Percentiles rank a stretch among this genome's conserved stretches.
Evolutionary conservation across 2,888 invertebrate species (phyloP).

Genomic region (Hermaeophaga mercurialis): DNA sequence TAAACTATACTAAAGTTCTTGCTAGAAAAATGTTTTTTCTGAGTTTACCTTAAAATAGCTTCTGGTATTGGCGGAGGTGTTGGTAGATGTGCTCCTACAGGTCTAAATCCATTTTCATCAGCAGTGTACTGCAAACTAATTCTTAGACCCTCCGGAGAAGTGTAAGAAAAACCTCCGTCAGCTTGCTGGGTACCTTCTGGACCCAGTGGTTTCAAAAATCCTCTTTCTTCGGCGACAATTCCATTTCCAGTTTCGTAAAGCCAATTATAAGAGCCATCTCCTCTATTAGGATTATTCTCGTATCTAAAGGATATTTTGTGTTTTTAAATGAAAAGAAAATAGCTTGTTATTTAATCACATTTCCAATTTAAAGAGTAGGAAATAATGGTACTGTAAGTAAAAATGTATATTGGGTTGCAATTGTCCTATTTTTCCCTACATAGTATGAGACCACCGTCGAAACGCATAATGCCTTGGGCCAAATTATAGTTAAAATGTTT

Average conservation of each 20-base stretch:
- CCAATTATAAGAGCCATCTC: slow-evolving; percentile 51
- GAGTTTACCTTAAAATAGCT: slow-evolving; percentile 59
- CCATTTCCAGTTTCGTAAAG: slow-evolving; percentile 65
- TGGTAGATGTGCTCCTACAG: slow-evolving; percentile 63
- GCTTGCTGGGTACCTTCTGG: slow-evolving; percentile 51
- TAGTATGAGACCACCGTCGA: too few species aligned
- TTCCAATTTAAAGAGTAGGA: too few species aligned
- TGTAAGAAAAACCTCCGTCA: slow-evolving; percentile 64
- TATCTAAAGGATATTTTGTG: slow-evolving; percentile 36
- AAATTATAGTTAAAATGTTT: too few species aligned
- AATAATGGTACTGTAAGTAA: too few species aligned
- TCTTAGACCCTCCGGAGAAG: slow-evolving; percentile 63
- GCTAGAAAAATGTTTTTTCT: too few species aligned
- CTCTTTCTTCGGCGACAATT: slow-evolving; percentile 42
- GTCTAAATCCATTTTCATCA: slow-evolving; percentile 64
- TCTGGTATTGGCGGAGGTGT: slow-evolving; percentile 67
- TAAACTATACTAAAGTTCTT: too few species aligned
- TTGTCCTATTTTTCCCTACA: not conserved
- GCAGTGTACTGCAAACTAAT: slow-evolving; percentile 64
- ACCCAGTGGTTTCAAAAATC: slow-evolving; percentile 57
- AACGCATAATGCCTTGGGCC: too few species aligned
- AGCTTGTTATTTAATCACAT: too few species aligned
- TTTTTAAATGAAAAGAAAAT: not conserved
- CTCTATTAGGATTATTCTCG: slow-evolving; percentile 49
- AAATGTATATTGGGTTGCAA: not conserved